phyloP scores from a whole-genome alignment of 2,113 vertebrate species.

The Maccullochella peelii region DNA sequence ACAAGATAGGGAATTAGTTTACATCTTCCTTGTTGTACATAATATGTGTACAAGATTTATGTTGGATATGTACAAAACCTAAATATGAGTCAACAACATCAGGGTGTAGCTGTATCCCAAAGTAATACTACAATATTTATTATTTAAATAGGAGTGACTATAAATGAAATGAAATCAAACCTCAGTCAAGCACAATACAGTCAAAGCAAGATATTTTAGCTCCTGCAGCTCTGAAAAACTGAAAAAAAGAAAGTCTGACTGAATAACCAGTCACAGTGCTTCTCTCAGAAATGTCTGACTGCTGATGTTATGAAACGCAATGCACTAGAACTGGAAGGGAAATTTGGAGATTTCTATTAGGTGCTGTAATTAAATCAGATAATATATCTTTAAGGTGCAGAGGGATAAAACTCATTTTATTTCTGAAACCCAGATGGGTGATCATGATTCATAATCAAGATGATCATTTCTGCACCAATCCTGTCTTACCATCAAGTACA shows the following conservation, averaged over 20 bases:
- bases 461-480: not conserved
- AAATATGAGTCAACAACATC: not conserved
- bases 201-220: not conserved
- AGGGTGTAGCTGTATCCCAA: not conserved
- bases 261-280: not conserved
- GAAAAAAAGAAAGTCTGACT: not conserved
- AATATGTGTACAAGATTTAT: not conserved
- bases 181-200: not conserved
- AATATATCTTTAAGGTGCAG: constrained; percentile 1
- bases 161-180: not conserved
- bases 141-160: not conserved
- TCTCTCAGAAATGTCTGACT: not conserved
- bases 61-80: not conserved
- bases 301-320: constrained; percentile 7
- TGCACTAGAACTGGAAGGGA: not conserved
- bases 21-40: not conserved
- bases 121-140: not conserved
- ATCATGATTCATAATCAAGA: constrained; percentile 13
- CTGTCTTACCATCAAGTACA: not conserved
- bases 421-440: not conserved
- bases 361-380: not conserved
- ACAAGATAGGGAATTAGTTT: not conserved
- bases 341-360: not conserved
- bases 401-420: not conserved
- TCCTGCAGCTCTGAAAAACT: not conserved